Conservation (phyloP, 2,888 invertebrate species). For the Rotaria macrura region DNA sequence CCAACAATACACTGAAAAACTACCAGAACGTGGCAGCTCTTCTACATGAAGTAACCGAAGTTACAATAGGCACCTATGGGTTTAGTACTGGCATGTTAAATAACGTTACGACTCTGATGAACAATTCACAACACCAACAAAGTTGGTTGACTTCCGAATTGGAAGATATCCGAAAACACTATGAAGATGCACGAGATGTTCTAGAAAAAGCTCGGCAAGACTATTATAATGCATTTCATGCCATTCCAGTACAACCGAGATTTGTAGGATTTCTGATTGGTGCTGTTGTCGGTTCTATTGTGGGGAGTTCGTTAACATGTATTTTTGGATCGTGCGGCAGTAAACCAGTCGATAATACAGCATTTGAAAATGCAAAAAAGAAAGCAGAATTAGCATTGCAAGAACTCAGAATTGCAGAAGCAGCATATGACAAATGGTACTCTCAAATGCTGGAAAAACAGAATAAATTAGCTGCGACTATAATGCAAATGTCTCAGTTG, state of each 20-base stretch:
- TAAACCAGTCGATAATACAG: neutral
- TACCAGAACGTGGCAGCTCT: neutral
- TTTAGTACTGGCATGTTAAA: too few species aligned
- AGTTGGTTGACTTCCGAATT: neutral
- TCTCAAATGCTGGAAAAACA: neutral
- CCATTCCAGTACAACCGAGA: neutral
- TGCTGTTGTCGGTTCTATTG: neutral
- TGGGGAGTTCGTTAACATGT: neutral
- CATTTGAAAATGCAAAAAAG: neutral
- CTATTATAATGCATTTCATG: neutral
- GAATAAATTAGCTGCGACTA: neutral
- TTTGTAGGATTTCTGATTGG: neutral
- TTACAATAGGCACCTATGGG: neutral
- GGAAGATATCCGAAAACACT: neutral
- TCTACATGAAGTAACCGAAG: neutral
- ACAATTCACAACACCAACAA: neutral
- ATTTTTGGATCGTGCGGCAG: neutral
- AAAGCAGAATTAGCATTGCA: neutral
- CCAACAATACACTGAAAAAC: neutral
- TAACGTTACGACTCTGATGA: neutral
- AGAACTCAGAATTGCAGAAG: neutral
- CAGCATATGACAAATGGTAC: neutral
- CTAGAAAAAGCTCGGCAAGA: neutral
- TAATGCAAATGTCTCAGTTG: neutral
- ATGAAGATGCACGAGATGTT: neutral